Evolutionary conservation across 2,888 invertebrate species (phyloP), one percentile per base, ranked within the genome.

Genomic region (Meliscaeva auricollis): DNA sequence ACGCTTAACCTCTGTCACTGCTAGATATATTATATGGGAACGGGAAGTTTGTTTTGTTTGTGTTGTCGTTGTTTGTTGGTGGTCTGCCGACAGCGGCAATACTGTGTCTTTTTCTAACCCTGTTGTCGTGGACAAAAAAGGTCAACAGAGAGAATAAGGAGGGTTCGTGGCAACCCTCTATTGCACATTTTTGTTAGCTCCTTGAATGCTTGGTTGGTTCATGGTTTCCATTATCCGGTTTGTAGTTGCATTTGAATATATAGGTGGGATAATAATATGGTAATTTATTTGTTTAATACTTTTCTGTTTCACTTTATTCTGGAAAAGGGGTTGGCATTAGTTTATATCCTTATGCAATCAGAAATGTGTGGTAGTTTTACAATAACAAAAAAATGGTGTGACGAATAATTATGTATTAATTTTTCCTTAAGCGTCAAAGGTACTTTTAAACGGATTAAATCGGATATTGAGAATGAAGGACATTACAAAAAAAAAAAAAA

Each of bases 41-140:
- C n/a, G 13, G 56, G 52, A 20, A 76, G 75, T 80, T 85, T 76
- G 75, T 84, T 79, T 84, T 79, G 80, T 80, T 74, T 78, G 60
- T 62, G 38, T 58, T 58, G 41, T 69, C 56, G 48, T 74, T 54
- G 83, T 74, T 83, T 62, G 76, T 68, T 64, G 83, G 68, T 73
- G 78, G 83, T 74, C 73, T 70, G 75, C 76, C 66, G 80, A 80
- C 75, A 76, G 52, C 68, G 72, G 44, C 84, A 75, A 75, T 75
- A 75, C 56, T 74, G 73, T 78, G 68, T 68, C 70, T 74, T 69
- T 75, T 60, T 60, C 62, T 17, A 20, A 58, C 58, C 56, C 20
- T 17, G 38, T 52, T 62, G 35, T 56, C 66, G 50, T 66, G 66
- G 41, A 44, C 35, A 38, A 32, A 38, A 32, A 52, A 68, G 76